Evolutionary conservation across 2,113 vertebrate species (phyloP).

Genomic region (Actenoides lindsayi): DNA sequence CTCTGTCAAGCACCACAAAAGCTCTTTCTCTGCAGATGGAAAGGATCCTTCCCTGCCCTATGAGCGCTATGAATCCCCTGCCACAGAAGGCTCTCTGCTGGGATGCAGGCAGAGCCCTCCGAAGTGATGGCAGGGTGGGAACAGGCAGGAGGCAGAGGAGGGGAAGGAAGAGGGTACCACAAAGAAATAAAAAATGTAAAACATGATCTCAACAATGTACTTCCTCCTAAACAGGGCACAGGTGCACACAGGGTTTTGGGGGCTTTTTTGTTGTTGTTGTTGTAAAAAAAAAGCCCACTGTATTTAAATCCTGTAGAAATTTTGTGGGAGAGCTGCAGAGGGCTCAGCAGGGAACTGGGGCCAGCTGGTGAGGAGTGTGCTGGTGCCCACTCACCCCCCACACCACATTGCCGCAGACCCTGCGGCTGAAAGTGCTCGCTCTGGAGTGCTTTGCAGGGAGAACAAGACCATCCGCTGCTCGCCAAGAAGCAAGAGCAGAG

Average conservation of each 20-base stretch:
- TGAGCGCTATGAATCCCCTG: not conserved
- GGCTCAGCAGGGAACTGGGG: not conserved
- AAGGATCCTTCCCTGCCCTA: not conserved
- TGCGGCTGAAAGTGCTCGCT: not conserved
- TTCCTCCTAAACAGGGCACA: not conserved
- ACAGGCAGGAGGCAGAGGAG: not conserved
- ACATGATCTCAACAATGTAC: rapidly evolving
- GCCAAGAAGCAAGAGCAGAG: not conserved
- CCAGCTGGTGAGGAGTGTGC: not conserved
- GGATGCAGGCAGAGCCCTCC: rapidly evolving
- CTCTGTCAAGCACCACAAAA: not conserved
- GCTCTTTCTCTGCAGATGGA: not conserved
- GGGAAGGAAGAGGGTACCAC: not conserved
- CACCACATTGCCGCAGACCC: not conserved
- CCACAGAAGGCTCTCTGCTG: not conserved
- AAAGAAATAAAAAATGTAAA: not conserved
- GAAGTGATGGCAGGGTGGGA: not conserved
- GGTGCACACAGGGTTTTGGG: not conserved
- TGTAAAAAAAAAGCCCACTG: not conserved
- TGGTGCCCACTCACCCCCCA: not conserved
- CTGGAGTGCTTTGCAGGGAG: not conserved
- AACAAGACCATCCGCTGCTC: not conserved
- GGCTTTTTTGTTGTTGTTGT: not conserved
- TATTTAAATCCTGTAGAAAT: not conserved
- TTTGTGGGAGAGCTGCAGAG: not conserved